Percentiles rank a stretch among this genome's conserved stretches.
Conservation (phyloP, 2,888 invertebrate species). For the Prionchulus punctatus region DNA sequence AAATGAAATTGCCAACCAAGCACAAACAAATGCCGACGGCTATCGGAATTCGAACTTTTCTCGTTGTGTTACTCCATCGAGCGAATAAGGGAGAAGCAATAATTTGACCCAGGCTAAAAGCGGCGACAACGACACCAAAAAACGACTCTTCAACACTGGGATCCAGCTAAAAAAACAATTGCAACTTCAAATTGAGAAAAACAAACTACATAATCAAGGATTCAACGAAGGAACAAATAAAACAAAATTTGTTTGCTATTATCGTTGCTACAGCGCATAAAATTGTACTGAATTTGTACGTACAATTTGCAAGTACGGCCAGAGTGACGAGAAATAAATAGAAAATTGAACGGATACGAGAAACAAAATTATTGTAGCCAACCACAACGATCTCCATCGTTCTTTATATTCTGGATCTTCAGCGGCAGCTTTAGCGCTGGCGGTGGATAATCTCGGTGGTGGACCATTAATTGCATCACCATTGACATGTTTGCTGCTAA, state of each 20-base stretch:
- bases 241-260: too few species aligned
- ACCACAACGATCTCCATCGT: background rate
- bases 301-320: background rate
- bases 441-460: too few species aligned
- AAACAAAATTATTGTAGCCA: background rate
- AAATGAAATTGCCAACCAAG: slow-evolving; percentile 31
- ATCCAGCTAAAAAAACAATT: slow-evolving; percentile 12
- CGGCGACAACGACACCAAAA: slow-evolving; percentile 34
- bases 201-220: background rate
- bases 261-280: too few species aligned
- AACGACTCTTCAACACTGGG: slow-evolving; percentile 16
- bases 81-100: slow-evolving; percentile 34
- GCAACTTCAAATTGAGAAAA: background rate
- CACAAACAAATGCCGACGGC: slow-evolving; percentile 27
- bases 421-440: too few species aligned
- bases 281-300: too few species aligned
- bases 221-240: background rate
- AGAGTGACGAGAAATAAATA: background rate
- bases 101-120: slow-evolving; percentile 34
- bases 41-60: slow-evolving; percentile 26
- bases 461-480: too few species aligned
- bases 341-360: background rate
- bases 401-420: too few species aligned
- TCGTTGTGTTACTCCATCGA: slow-evolving; percentile 24
- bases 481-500: too few species aligned